Base-by-base conservation (phyloP, 2,888 invertebrate species). In the Mamestra brassicae region DNA sequence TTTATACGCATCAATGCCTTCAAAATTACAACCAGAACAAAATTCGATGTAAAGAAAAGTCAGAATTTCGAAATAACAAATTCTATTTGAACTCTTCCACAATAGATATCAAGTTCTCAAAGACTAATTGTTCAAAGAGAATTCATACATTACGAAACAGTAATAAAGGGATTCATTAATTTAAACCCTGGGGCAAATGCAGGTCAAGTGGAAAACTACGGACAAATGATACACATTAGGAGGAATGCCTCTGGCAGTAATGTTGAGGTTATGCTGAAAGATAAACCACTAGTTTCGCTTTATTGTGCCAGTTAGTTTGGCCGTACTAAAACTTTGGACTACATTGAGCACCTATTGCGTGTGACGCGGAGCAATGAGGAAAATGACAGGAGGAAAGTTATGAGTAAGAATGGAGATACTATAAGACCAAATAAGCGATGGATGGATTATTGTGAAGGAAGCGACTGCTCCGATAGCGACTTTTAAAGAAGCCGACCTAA, bases 151-250 rank as follows among this genome's bases (percentile, higher is more conserved):
- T 75, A 74, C 74, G 66, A 70, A 85, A 84, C 81, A 57, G 81
- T 78, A 81, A 85, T 87, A 85, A 84, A 88, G 87, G 85, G 72
- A 86, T 72, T 65, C 75, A 86, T 90, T 90, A 85, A 85, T 89
- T 89, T 85, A 85, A 88, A 74, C 86, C 87, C 77, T 78, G 81
- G 81, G 80, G 83, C 68, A 74, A 63, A 75, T 84, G 81, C 78
- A 83, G 78, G 77, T 78, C 86, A 74, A 81, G 86, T 86, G 89
- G 88, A 90, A 90, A 90, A 89, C 87, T 88, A 85, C 84, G 85
- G 86, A 88, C 89, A 88, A 88, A 89, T 90, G 84, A 84, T 81
- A 83, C 79, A 86, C 89, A 89, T 89, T 89, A 87, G 82, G 68
- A 78, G 75, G 79, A 85, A 77, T 83, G 82, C 65, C 69, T 61